phyloP scores from a whole-genome alignment of 2,888 invertebrate genomes.

The Drosophila yooni region DNA sequence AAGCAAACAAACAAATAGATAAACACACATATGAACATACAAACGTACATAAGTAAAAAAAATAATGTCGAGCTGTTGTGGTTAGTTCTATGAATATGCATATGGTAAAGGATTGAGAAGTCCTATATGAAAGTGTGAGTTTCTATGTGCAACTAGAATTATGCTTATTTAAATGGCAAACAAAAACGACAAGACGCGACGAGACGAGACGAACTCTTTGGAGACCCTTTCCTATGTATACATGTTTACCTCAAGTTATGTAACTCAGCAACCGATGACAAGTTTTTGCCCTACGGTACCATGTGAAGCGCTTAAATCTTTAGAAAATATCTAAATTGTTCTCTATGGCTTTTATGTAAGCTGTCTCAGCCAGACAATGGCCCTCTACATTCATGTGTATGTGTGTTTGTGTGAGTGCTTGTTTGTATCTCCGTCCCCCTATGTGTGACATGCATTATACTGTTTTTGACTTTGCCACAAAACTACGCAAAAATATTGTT shows the following conservation, averaged over 20 bases:
- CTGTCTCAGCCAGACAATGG: slow-evolving; percentile 69
- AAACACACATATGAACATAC: slow-evolving; percentile 45
- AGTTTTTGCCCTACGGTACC: slow-evolving; percentile 55
- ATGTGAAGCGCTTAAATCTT: slow-evolving; percentile 71
- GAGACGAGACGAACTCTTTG: not conserved
- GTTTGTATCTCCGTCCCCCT: slow-evolving; percentile 21
- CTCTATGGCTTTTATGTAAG: slow-evolving; percentile 76
- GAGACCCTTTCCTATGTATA: slow-evolving; percentile 8
- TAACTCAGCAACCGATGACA: slow-evolving; percentile 65
- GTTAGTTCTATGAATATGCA: slow-evolving; percentile 71
- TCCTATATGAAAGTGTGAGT: slow-evolving; percentile 30
- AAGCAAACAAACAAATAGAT: slow-evolving; percentile 50
- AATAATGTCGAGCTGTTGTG: slow-evolving; percentile 65
- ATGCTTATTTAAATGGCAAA: slow-evolving; percentile 77
- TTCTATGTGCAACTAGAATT: slow-evolving; percentile 49
- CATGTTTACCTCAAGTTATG: slow-evolving; percentile 44
- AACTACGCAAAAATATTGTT: slow-evolving; percentile 70
- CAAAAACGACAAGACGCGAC: slow-evolving; percentile 46
- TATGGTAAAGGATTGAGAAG: slow-evolving; percentile 24
- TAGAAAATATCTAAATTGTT: slow-evolving; percentile 77
- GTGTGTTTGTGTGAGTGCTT: slow-evolving; percentile 10
- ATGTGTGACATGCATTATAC: slow-evolving; percentile 75
- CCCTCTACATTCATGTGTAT: slow-evolving; percentile 6
- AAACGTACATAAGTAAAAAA: slow-evolving; percentile 49
- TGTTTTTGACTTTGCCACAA: slow-evolving; percentile 78